A percentile compares a stretch with the other conserved stretches of the same genome.
phyloP scores from a whole-genome alignment of 1,140 invertebrate species.

The Drosophila repleta region DNA sequence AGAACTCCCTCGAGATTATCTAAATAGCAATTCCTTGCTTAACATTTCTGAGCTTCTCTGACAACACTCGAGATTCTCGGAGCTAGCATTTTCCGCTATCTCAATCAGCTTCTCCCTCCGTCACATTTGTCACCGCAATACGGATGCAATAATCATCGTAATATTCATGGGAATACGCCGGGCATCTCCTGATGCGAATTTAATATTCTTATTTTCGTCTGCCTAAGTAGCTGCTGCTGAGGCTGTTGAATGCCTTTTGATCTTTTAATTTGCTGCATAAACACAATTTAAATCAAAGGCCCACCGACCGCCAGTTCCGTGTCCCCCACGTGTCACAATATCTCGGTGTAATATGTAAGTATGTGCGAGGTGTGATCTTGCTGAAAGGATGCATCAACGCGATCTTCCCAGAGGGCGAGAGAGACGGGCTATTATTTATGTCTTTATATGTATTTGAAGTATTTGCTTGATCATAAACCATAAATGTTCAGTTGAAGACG shows the following conservation, averaged over 20 bases:
- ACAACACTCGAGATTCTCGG: background rate
- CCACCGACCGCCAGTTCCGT: slow-evolving; percentile 45
- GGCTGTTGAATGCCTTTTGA: slow-evolving; percentile 55
- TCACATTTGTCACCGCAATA: slow-evolving; percentile 15
- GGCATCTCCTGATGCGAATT: slow-evolving; percentile 7
- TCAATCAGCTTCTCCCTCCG: slow-evolving; percentile 14
- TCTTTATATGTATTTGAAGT: background rate
- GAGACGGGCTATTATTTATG: slow-evolving; percentile 13
- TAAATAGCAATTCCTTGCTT: background rate
- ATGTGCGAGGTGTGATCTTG: slow-evolving; percentile 44
- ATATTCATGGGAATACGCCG: slow-evolving; percentile 14
- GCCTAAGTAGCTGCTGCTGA: slow-evolving; percentile 6
- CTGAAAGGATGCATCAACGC: slow-evolving; percentile 66
- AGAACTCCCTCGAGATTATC: too few species aligned
- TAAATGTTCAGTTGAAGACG: background rate
- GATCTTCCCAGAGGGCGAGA: slow-evolving; percentile 9
- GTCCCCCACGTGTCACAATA: slow-evolving; percentile 65
- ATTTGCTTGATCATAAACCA: background rate
- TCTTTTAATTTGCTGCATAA: slow-evolving; percentile 72
- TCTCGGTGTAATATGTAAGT: slow-evolving; percentile 60
- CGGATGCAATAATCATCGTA: slow-evolving; percentile 25
- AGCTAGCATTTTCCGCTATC: background rate
- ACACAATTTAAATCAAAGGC: slow-evolving; percentile 70
- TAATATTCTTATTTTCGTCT: slow-evolving; percentile 4
- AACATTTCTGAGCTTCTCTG: background rate